Evolutionary conservation across 2,888 invertebrate species (phyloP), one percentile per base, ranked within the genome.

Genomic region (Cephus spinipes): DNA sequence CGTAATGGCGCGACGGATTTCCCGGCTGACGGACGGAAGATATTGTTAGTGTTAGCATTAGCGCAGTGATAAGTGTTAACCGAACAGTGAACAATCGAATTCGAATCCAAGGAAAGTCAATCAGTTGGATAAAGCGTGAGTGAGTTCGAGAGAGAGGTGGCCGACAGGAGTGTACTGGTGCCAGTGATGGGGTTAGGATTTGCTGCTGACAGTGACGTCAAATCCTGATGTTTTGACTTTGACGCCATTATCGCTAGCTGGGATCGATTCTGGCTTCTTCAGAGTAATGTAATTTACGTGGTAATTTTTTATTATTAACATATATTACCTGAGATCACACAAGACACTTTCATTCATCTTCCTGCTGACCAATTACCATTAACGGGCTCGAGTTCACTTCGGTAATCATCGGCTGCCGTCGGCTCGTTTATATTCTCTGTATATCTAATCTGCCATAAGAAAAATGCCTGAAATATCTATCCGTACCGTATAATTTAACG

Each of bases 161-260:
- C 11, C 11, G 69, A 33, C 36, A 35, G 77, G 11, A 34, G 69
- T 78, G 76, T 76, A 69, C 74, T 71, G 69, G 71, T 77, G 76
- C 75, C 77, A 77, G 73, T 73, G 74, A 80, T 77, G 68, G 69
- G 34, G 78, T 78, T 77, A 80, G 79, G 81, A 77, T 79, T 76
- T 74, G 78, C 79, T 79, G 73, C 77, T 34, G 40, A 68, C 73
- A 32, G 77, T 4, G 31, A 74, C 31, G 76, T 74, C 69, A 75
- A 73, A 73, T 74, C 23, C 23, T 55, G 6, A 55, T 23, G 23
- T 55, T 55, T 55, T 23, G 55, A 55, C 23, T 9, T 55, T 9
- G 23, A 55, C 55, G 55, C 9, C 9, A 9, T 55, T 55, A 55
- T 23, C 55, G 55, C 9, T 55, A 55, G 2, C 23, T 9, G 2